phyloP scores from a whole-genome alignment of 2,113 vertebrate species.

The Brachirus orientalis region DNA sequence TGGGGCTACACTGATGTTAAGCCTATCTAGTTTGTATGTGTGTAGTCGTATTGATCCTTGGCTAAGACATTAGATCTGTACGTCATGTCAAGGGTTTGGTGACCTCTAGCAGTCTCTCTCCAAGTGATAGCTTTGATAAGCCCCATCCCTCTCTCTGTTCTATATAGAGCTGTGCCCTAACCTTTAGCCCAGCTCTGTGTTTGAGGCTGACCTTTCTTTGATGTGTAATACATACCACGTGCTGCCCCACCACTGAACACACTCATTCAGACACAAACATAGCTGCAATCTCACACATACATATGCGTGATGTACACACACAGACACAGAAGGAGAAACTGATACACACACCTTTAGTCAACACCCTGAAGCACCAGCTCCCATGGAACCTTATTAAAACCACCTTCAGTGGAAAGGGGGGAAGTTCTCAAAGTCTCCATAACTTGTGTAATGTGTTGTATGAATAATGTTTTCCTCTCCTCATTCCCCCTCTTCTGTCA shows the following conservation, averaged over 20 bases:
- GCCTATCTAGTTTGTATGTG: slow-evolving; percentile 77
- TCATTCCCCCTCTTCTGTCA: slow-evolving; percentile 72
- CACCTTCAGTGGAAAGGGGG: slow-evolving; percentile 79
- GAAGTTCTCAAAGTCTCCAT: slow-evolving; percentile 84
- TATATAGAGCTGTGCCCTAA: slow-evolving; percentile 73
- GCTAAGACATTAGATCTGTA: slow-evolving; percentile 80
- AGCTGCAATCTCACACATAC: slow-evolving; percentile 27
- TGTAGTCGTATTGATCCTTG: slow-evolving; percentile 79
- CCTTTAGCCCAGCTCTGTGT: slow-evolving; percentile 79
- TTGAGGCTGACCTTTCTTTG: slow-evolving; percentile 81
- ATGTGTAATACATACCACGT: slow-evolving; percentile 81
- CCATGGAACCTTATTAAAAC: slow-evolving; percentile 86
- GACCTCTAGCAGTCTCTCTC: slow-evolving; percentile 77
- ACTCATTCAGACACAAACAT: slow-evolving; percentile 58
- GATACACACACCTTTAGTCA: slow-evolving; percentile 61
- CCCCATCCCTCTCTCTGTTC: slow-evolving; percentile 76
- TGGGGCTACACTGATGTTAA: slow-evolving; percentile 74
- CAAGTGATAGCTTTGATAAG: slow-evolving; percentile 81
- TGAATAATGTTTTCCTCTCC: slow-evolving; percentile 80
- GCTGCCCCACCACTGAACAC: slow-evolving; percentile 65
- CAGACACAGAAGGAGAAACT: slow-evolving; percentile 7
- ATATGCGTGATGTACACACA: slow-evolving; percentile 2
- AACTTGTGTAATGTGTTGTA: slow-evolving; percentile 83
- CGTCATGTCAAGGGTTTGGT: slow-evolving; percentile 78
- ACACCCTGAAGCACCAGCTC: slow-evolving; percentile 77